Evolutionary conservation across 2,797 vertebrate genomes (phyloP), one percentile per base, ranked within the genome.

Genomic region (Falco columbarius): DNA sequence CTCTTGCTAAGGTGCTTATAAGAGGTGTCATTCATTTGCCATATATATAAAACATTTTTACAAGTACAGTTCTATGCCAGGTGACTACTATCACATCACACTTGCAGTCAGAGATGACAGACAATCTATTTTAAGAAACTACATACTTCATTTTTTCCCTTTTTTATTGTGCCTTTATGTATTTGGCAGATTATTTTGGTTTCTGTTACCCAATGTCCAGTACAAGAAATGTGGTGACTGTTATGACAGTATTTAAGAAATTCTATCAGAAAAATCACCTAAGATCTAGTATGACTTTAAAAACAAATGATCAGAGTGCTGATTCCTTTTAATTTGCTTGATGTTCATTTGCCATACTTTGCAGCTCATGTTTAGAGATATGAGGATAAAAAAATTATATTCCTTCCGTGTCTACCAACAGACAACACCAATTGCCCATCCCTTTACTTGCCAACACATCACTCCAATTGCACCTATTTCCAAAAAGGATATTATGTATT

Each of bases 161-260:
- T 96, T 95, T 94, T 95, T 62, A 93, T 95, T 49, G 36, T 93
- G 89, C 89, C 94, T 97, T 91, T 90, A 90, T 63, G 79, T 94
- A 95, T 97, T 96, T 93, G 63, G 95, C 89, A 55, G 81, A 97
- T 94, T 96, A 75, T 95, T 98, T 96, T 98, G 90, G 91, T 96
- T 97, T 98, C 98, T 98, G 97, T 98, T 98, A 98, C 97, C 97
- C 97, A 98, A 97, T 97, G 97, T 98, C 97, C 98, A 97, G 90
- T 95, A 93, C 36, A 97, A 97, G 95, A 97, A 97, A 94, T 38
- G 24, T 77, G 87, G 96, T 95, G 96, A 96, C 91, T 97, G 90
- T 95, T 79, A 92, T 70, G 62, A 96, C 66, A 87, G 21, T 34
- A 24, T 84, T 98, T 95, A 94, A 61, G 27, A 95, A 96, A 97